Evolutionary conservation across 2,888 invertebrate species (phyloP).

Genomic region (Branchipolynoe longqiensis): DNA sequence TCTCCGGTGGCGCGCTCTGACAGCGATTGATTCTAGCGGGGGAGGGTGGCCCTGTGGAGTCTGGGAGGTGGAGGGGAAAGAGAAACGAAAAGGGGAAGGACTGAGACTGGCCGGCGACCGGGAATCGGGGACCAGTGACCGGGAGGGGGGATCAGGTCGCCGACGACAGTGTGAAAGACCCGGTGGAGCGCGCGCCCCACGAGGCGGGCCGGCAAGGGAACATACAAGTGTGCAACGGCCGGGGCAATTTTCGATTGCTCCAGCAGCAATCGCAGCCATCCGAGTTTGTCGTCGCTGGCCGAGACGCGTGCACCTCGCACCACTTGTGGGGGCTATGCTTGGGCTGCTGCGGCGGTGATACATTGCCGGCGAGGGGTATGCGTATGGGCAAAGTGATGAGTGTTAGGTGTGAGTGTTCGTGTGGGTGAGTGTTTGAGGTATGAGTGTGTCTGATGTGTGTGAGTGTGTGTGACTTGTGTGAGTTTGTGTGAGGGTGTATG

Average conservation of each 20-base stretch:
- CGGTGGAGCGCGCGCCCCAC: not conserved
- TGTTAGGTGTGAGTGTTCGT: no score
- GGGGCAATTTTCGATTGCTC: no score
- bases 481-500: no score
- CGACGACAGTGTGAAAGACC: not conserved
- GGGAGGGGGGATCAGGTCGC: not conserved
- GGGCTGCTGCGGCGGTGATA: not conserved
- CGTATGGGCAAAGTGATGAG: no score
- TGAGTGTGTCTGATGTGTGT: no score
- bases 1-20: slow-evolving; percentile 33
- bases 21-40: slow-evolving; percentile 40
- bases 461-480: no score
- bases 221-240: no score
- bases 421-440: no score
- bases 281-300: not conserved
- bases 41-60: not conserved
- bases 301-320: not conserved
- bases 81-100: not conserved
- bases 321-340: not conserved
- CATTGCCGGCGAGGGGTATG: no score
- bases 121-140: not conserved
- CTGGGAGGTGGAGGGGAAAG: not conserved
- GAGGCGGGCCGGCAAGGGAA: not conserved
- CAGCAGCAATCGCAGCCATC: no score
- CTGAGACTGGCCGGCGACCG: not conserved